Base-by-base conservation (phyloP, 2,888 invertebrate genomes). In the Ochropacha duplaris region DNA sequence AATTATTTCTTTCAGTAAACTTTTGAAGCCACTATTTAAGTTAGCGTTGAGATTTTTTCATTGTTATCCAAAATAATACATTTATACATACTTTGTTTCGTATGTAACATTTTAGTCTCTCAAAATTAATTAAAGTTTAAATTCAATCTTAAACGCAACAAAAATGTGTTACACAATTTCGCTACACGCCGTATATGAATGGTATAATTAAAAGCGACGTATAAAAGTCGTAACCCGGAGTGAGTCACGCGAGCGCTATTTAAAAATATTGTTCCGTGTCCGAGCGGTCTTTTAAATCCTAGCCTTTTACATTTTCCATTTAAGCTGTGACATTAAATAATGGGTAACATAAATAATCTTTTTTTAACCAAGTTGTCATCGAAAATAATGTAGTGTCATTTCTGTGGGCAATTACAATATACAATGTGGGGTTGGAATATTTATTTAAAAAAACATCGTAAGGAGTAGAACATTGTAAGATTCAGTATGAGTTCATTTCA, bases 251-350 rank as follows among this genome's bases (percentile, higher is more conserved):
- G 52, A 64, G 34, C 51, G 34, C 24, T 44, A 49, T 57, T 57
- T 58, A 61, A 55, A 61, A 58, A 59, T 59, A 56, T 55, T 44
- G 12, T 50, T 22, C 50, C 19, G 49, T 54, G 59, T 55, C 63
- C 61, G 59, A 65, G 58, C 61, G 60, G 57, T 63, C 59, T 61
- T 67, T 65, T 60, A 66, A 69, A 69, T 65, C 59, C 62, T 28
- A 22, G 55, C 57, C 58, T 66, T 66, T 62, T 63, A 63, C 59
- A 64, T 57, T 61, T 52, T 52, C 56, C 61, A 60, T 68, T 59
- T 65, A 57, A 56, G 66, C 63, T 69, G 64, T 62, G 66, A 63
- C 60, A 44, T 59, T 55, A 62, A 65, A 64, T 69, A 67, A 66
- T 63, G 64, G 59, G 61, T 60, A 58, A 56, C 52, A 57, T 59